Evolutionary conservation across 2,797 vertebrate species (phyloP).

Genomic region (Liasis olivaceus): DNA sequence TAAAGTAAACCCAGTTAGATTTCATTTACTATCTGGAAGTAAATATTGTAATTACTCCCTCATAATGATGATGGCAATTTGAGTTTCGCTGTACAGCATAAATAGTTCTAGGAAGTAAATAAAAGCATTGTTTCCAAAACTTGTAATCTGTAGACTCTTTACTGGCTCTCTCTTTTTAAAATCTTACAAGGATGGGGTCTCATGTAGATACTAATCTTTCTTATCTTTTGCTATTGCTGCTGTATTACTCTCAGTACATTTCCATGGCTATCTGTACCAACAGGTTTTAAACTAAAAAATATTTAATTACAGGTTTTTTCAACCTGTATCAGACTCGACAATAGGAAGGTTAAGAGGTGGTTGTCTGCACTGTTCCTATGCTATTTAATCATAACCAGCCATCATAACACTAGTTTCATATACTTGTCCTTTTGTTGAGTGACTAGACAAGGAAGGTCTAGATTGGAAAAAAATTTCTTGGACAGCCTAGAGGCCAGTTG

Average conservation of each 20-base stretch:
- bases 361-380: neutral
- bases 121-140: neutral
- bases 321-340: neutral
- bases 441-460: neutral
- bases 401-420: neutral
- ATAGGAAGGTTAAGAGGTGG: neutral
- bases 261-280: neutral
- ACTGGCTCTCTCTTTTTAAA: neutral
- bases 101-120: neutral
- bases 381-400: neutral
- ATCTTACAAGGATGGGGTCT: neutral
- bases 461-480: neutral
- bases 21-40: neutral
- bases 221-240: neutral
- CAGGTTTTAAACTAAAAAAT: neutral
- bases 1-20: neutral
- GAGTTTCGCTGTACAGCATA: neutral
- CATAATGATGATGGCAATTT: neutral
- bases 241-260: neutral
- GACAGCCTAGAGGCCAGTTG: neutral
- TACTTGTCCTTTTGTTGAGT: neutral
- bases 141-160: neutral
- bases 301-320: neutral
- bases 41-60: slow-evolving; percentile 2
- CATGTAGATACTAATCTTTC: neutral